A percentile compares a stretch with the other conserved stretches of the same genome.
Conservation (phyloP, 2,113 vertebrate species). For the Mesembrinibis cayennensis region DNA sequence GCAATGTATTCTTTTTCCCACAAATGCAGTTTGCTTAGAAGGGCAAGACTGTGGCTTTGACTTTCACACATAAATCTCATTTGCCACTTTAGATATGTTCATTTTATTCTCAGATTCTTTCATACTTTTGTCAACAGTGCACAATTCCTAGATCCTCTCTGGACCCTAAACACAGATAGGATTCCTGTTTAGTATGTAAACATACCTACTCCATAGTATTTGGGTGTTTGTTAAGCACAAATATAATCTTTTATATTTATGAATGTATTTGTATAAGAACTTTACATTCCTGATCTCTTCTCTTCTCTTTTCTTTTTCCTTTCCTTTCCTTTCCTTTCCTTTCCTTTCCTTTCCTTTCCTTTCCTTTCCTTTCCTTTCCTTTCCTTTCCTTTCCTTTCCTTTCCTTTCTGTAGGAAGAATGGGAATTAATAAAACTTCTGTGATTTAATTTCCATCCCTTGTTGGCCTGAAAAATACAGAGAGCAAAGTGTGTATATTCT, state of each 20-base stretch:
- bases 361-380: too few species aligned
- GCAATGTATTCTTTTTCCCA: neutral
- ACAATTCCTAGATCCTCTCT: neutral
- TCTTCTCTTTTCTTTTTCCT: too few species aligned
- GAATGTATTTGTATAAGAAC: neutral
- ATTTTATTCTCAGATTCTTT: neutral
- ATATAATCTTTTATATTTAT: neutral
- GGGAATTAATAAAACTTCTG: neutral
- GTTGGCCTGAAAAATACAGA: neutral
- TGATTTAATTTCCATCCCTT: neutral
- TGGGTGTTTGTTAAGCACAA: neutral
- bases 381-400: too few species aligned
- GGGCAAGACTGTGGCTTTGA: neutral
- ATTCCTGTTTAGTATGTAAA: neutral
- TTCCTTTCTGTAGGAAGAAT: neutral
- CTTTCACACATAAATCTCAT: neutral
- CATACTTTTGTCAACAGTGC: neutral
- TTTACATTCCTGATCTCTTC: neutral
- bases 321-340: too few species aligned
- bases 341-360: too few species aligned
- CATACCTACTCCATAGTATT: neutral
- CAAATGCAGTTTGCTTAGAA: neutral
- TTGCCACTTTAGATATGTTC: neutral
- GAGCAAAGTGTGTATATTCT: neutral
- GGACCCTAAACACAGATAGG: neutral